phyloP scores from a whole-genome alignment of 1,140 invertebrate species.

The Drosophila ercepeae region DNA sequence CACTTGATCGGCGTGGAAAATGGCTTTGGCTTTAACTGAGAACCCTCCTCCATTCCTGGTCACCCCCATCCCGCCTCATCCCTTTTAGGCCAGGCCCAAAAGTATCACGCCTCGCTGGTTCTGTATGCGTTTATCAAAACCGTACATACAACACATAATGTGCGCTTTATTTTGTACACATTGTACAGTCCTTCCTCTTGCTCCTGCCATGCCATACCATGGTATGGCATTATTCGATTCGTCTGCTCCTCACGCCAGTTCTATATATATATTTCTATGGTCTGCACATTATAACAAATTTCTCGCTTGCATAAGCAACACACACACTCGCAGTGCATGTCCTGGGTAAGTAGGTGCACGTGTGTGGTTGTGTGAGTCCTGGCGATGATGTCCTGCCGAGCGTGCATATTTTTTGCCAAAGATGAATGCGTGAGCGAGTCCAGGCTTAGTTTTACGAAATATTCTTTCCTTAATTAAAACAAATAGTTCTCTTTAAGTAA shows the following conservation, averaged over 20 bases:
- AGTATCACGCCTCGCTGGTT: slow-evolving; percentile 67
- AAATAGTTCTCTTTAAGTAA: too few relatives aligned
- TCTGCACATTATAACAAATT: slow-evolving; percentile 80
- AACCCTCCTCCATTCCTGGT: neutral
- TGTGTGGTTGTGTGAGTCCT: neutral
- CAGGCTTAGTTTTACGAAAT: neutral
- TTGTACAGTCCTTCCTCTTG: neutral
- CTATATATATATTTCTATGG: slow-evolving; percentile 26
- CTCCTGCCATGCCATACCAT: neutral
- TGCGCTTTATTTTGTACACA: slow-evolving; percentile 44
- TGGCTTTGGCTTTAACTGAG: slow-evolving; percentile 53
- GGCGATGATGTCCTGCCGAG: neutral
- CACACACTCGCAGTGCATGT: slow-evolving; percentile 56
- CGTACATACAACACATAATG: slow-evolving; percentile 54
- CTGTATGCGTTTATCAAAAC: slow-evolving; percentile 76
- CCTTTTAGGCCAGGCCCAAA: slow-evolving; percentile 48
- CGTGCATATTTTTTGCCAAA: slow-evolving; percentile 12
- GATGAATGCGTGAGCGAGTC: slow-evolving; percentile 29
- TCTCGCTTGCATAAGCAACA: slow-evolving; percentile 79
- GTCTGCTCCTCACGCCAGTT: slow-evolving; percentile 41
- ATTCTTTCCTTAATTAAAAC: neutral
- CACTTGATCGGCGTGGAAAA: slow-evolving; percentile 78
- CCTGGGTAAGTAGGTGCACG: slow-evolving; percentile 9
- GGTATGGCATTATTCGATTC: slow-evolving; percentile 19
- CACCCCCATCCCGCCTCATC: neutral